These are phyloP conservation scores for Nannoperca australis DNA, from an alignment of 2,797 vertebrate genomes.

Conservation along the genomic window DNA sequence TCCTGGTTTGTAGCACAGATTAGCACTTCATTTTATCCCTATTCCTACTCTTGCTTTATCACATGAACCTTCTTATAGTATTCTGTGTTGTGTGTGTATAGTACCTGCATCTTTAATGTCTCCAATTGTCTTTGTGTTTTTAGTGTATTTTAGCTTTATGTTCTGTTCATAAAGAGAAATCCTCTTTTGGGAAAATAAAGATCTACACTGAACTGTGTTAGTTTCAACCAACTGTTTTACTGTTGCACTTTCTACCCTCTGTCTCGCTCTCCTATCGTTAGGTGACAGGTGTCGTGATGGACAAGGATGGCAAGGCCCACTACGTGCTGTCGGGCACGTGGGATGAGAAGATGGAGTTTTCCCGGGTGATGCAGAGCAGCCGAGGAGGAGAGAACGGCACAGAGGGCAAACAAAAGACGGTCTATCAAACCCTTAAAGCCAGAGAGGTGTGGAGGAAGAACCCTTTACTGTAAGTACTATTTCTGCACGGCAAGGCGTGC, in stretches of 20 bases:
- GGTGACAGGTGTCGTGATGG: conserved; percentile 96
- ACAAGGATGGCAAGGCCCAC: conserved; percentile 91
- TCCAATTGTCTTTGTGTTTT: not conserved
- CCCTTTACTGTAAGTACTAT: conserved; percentile 90
- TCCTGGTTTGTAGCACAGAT: not conserved
- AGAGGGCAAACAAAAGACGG: conserved; percentile 89
- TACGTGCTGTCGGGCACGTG: conserved; percentile 94
- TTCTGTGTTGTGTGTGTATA: not conserved
- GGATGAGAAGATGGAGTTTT: conserved; percentile 98
- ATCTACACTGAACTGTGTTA: not conserved
- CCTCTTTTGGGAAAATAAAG: not conserved
- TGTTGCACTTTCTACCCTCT: not conserved
- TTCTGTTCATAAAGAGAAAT: too few species aligned
- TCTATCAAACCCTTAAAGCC: conserved; percentile 88
- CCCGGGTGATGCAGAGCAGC: conserved; percentile 88
- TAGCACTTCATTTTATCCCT: not conserved
- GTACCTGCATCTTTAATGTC: not conserved
- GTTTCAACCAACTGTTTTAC: not conserved
- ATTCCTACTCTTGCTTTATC: not conserved
- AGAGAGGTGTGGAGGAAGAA: conserved; percentile 94
- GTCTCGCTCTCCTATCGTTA: conserved; percentile 54
- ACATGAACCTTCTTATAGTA: too few species aligned
- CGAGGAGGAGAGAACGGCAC: conserved; percentile 89
- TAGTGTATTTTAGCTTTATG: not conserved
- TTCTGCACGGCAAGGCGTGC: not conserved